phyloP scores from a whole-genome alignment of 2,113 vertebrate genomes.

The Microcebus ravelobensis region DNA sequence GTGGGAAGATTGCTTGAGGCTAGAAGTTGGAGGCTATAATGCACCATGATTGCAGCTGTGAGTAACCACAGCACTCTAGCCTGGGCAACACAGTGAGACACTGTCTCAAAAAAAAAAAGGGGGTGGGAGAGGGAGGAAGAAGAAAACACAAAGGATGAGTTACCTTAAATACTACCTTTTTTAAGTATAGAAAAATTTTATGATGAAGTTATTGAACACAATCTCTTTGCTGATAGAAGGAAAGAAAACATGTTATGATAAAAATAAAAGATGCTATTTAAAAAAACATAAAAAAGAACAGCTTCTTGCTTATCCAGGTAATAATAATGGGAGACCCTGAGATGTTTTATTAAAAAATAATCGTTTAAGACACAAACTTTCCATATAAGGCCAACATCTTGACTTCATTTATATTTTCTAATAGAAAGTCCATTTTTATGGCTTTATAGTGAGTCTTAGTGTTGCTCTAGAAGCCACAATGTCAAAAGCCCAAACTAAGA shows the following conservation, averaged over 20 bases:
- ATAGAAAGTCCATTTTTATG: neutral
- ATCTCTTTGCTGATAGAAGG: neutral
- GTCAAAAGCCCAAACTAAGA: neutral
- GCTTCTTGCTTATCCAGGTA: neutral
- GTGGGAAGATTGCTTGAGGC: neutral
- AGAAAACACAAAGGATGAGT: neutral
- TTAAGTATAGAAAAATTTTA: neutral
- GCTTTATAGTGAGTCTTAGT: neutral
- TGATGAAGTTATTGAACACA: conserved; percentile 2
- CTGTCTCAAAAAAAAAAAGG: neutral
- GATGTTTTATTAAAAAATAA: neutral
- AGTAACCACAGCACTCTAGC: neutral
- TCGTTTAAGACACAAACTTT: neutral
- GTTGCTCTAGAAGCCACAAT: neutral
- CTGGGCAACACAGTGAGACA: neutral
- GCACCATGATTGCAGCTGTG: neutral
- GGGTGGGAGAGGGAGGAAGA: neutral
- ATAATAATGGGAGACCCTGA: neutral
- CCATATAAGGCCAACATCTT: neutral
- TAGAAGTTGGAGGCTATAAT: neutral
- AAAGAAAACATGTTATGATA: neutral
- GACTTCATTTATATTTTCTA: neutral
- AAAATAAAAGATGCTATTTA: neutral
- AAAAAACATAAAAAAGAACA: neutral
- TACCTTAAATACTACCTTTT: neutral